Evolutionary conservation across 2,797 vertebrate genomes (phyloP), one percentile per base, ranked within the genome.

Genomic region (Peromyscus attwateri): DNA sequence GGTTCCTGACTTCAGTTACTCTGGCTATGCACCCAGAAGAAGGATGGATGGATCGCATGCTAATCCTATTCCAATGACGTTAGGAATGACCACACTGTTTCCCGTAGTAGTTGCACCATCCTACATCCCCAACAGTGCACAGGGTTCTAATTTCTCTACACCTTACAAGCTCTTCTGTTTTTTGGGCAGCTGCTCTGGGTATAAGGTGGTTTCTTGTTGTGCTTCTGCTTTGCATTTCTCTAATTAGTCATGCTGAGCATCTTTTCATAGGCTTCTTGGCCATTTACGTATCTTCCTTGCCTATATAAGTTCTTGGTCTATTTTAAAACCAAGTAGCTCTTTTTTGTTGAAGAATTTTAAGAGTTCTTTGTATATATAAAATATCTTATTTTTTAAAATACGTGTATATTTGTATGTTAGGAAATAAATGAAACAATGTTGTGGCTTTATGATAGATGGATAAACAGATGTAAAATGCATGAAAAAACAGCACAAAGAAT

Each of bases 361-460:
- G 37, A 62, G n/a, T 43, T 66, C 82, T 85, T 85, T 68, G 31
- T 25, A 49, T 49, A 85, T 46, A 46, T 66, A 84, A 84, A 85
- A 34, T 46, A 84, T 64, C 17, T 46, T 84, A 46, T 66, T 46
- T 84, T 85, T 49, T 85, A n/a, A 68, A 83, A 76, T 19, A 21
- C 13, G 57, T 43, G 29, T 46, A 46, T 62, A 34, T 80, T 87
- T 79, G 16, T 49, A 19, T 46, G 62, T 82, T 40, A 82, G 80
- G 62, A 96, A 89, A 87, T 76, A 89, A 89, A 64, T 75, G 49
- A 94, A 34, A 43, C 16, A 89, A 31, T 60, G 34, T 62, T 68
- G 12, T 68, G 40, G 52, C 12, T 49, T 88, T 95, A 73, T 88
- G 49, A 40, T 57, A 73, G 64, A 77, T 55, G 82, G 40, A 82